phyloP scores from a whole-genome alignment of 2,113 vertebrate genomes.

The Chamaetylas fuelleborni region DNA sequence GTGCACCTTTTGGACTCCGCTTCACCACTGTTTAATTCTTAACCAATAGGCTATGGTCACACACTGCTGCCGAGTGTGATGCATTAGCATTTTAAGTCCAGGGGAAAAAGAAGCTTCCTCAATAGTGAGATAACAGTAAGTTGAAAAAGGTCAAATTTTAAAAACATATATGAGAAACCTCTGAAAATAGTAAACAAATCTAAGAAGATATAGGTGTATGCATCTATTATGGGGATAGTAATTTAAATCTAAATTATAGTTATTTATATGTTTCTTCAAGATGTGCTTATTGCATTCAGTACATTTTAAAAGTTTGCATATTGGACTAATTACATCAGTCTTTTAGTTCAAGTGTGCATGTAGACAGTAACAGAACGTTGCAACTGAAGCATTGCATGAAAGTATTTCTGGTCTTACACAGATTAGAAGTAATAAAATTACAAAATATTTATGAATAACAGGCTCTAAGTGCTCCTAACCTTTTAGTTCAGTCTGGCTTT shows the following conservation, averaged over 20 bases:
- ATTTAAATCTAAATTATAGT: conserved; percentile 7
- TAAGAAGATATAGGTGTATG: not conserved
- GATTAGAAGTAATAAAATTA: not conserved
- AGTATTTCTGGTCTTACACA: not conserved
- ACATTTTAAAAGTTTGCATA: not conserved
- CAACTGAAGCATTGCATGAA: not conserved
- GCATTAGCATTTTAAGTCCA: not conserved
- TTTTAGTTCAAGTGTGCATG: not conserved
- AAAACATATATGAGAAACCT: not conserved
- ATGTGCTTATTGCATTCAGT: not conserved
- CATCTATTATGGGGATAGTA: not conserved
- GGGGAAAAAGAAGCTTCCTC: not conserved
- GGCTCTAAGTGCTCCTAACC: not conserved
- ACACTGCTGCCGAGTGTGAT: not conserved
- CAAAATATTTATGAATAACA: not conserved
- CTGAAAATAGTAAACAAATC: not conserved
- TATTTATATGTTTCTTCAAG: not conserved
- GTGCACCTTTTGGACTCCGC: not conserved
- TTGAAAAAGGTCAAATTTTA: not conserved
- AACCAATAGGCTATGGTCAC: not conserved
- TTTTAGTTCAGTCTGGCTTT: not conserved
- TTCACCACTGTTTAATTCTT: not conserved
- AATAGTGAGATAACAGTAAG: not conserved
- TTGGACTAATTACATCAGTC: not conserved
- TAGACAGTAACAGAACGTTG: not conserved